Evolutionary conservation across 2,113 vertebrate genomes (phyloP).

Genomic region (Pterocles orientalis): DNA sequence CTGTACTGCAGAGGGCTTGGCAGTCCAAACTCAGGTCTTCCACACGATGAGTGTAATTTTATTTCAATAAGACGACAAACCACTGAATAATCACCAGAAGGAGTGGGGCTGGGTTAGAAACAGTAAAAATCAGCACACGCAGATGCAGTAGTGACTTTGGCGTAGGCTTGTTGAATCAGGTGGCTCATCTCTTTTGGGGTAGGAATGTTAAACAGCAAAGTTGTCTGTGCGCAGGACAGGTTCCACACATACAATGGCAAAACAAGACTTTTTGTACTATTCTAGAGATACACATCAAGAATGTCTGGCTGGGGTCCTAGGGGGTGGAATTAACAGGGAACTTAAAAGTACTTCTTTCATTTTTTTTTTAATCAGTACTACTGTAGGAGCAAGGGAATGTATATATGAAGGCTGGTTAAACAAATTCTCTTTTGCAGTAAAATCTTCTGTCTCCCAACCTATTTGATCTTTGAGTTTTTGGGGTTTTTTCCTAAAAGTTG

Average conservation of each 20-base stretch:
- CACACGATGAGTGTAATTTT: not conserved
- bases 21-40: not conserved
- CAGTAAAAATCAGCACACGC: not conserved
- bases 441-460: not conserved
- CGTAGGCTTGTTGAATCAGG: not conserved
- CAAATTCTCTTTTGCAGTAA: not conserved
- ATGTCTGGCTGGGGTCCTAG: not conserved
- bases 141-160: not conserved
- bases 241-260: not conserved
- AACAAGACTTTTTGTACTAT: not conserved
- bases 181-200: not conserved
- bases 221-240: not conserved
- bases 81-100: not conserved
- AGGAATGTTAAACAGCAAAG: not conserved
- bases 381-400: not conserved
- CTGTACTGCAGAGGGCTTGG: not conserved
- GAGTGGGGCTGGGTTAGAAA: not conserved
- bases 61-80: not conserved
- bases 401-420: not conserved
- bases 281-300: not conserved
- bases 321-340: not conserved
- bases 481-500: not conserved
- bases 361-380: not conserved
- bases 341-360: not conserved
- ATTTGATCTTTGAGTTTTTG: not conserved